Evolutionary conservation across 2,113 vertebrate genomes (phyloP), one percentile per base, ranked within the genome.

Genomic region (Brachyhypopomus gauderio): DNA sequence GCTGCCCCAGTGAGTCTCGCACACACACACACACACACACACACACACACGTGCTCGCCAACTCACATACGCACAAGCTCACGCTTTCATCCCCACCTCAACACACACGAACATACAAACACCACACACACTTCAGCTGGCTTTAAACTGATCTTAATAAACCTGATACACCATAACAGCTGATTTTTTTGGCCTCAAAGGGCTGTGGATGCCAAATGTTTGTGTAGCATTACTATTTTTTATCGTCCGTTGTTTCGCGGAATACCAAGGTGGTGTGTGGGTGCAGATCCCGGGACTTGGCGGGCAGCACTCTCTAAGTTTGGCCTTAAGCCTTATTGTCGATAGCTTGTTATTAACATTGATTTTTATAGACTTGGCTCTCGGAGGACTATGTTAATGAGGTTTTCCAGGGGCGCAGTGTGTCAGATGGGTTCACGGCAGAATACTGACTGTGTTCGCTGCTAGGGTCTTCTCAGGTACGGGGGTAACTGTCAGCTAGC

Each of bases 1-100:
- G 95, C 91, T 98, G 97, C 75, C 96, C 97, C 34, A 96, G 97
- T 98, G 89, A 95, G 94, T 92, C 6, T 75, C 82, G 9, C 23
- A 23, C 52, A 17, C n/a, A 8, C 9, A 36, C 74, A 71, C 52
- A 60, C 48, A 67, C 27, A 59, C 41, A 45, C 41, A 45, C 45
- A 52, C 45, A 11, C 45, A 11, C 45, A 52, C 41, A 52, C 45
- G 12, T 14, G 45, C 12, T 8, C 12, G 14, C 45, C n/a, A n/a
- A n/a, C n/a, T n/a, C n/a, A n/a, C 30, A 30, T 30, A 30, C 30
- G 30, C 30, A 30, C 30, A 30, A 30, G 30, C 30, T 30, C 30
- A 30, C 30, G 30, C n/a, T n/a, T n/a, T n/a, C n/a, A n/a, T n/a
- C n/a, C n/a, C n/a, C n/a, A n/a, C n/a, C n/a, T n/a, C n/a, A n/a